Evolutionary conservation across 2,113 vertebrate species (phyloP), one percentile per base, ranked within the genome.

Genomic region (Lates calcarifer): DNA sequence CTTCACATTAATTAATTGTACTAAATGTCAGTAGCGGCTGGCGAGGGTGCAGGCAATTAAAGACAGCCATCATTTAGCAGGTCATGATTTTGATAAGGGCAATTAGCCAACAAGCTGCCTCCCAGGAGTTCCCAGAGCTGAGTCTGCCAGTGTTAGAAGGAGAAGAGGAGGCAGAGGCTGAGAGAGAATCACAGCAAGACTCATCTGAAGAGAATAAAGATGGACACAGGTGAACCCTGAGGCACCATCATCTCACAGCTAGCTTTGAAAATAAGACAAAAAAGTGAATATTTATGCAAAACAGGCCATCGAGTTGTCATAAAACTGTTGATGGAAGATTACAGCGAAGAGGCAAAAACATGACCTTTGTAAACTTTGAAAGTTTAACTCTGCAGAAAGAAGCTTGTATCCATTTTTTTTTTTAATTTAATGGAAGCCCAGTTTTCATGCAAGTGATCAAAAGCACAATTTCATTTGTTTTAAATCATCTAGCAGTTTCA

Each of bases 71-170:
- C 88, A 84, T 94, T 95, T 91, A 93, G 80, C 89, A 84, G 92
- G 77, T 89, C 87, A 76, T 82, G 92, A 90, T 92, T 94, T 92
- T 94, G 92, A 95, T 94, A 93, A 95, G 92, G 94, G 93, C 92
- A 94, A 95, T 95, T 95, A 93, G 90, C 82, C 83, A 62, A 87
- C 90, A 90, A 89, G 92, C 92, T 90, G 74, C 76, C 71, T 62
- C 35, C 0, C 33, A 79, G 84, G 81, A 53, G 80, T 71, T 65
- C 77, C 76, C 73, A 70, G 60, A 24, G 60, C 68, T 51, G 43
- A 62, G 74, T 31, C 26, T 62, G 60, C 43, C 26, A 20, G 20
- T 6, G 6, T 29, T 26, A 75, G 49, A 31, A 51, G 49, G 57
- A 31, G 66, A 39, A 31, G 33, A 58, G n/a, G 33, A 24, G 51